Evolutionary conservation across 2,797 vertebrate genomes (phyloP).

Genomic region (Valencia hispanica): DNA sequence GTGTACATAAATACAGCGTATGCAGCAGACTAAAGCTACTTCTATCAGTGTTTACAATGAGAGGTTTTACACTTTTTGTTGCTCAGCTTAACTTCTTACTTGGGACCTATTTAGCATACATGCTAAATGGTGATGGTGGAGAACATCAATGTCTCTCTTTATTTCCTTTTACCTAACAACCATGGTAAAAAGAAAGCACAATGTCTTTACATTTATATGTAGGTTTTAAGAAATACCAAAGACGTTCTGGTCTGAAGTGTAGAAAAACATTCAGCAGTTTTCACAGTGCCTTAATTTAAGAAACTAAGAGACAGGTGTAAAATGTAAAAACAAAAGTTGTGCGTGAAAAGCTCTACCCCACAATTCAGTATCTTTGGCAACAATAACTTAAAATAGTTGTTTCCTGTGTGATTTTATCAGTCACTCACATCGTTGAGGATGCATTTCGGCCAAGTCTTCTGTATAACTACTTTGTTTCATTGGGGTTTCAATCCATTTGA

Average conservation of each 20-base stretch:
- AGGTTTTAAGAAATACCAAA: background rate
- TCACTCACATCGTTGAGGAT: background rate
- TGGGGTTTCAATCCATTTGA: background rate
- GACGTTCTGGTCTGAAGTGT: background rate
- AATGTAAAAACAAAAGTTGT: background rate
- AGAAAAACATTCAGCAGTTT: background rate
- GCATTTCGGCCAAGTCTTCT: background rate
- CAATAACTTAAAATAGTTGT: background rate
- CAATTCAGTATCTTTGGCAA: slow-evolving; percentile 2
- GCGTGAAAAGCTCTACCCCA: background rate
- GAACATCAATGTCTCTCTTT: background rate
- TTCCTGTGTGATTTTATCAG: background rate
- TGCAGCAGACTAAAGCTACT: background rate
- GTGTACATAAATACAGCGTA: background rate
- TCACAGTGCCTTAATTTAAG: background rate
- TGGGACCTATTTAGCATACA: background rate
- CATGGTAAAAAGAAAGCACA: background rate
- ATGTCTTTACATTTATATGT: background rate
- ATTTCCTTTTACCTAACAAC: background rate
- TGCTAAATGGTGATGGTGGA: background rate
- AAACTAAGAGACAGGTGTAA: background rate
- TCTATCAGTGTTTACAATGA: too few species aligned
- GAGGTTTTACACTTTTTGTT: background rate
- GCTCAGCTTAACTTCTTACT: background rate
- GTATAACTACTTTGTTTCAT: background rate